phyloP scores from a whole-genome alignment of 1,140 invertebrate species.

The Listronotus bonariensis region DNA sequence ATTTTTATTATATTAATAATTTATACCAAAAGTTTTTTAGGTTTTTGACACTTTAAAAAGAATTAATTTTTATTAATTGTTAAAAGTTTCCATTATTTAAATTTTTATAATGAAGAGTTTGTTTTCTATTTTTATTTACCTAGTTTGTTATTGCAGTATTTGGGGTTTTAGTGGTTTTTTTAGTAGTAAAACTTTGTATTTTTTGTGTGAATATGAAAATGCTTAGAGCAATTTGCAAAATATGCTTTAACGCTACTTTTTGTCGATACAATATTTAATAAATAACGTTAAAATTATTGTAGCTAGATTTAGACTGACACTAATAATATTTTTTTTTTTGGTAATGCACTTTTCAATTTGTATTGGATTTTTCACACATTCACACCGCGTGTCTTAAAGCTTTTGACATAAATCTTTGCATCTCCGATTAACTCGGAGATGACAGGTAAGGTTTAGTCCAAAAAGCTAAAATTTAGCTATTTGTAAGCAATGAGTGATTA shows the following conservation, averaged over 20 bases:
- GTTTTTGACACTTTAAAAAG: no score
- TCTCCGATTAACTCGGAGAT: constrained; percentile 10
- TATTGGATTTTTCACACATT: constrained; percentile 35
- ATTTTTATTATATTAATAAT: constrained; percentile 7
- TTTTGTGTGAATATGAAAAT: constrained; percentile 2
- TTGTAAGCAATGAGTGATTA: constrained; percentile 34
- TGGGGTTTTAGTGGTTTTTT: constrained; percentile 6
- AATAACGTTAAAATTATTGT: background rate
- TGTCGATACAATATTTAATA: no score
- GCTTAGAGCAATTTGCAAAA: no score
- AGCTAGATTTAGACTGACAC: background rate
- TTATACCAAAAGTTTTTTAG: constrained; percentile 2
- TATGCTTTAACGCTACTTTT: no score
- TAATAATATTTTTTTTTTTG: constrained; percentile 16
- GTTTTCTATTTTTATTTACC: constrained; percentile 3
- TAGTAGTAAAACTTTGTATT: background rate
- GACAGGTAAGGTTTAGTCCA: constrained; percentile 23
- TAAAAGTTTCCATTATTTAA: background rate
- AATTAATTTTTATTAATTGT: no score
- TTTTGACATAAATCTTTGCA: constrained; percentile 28
- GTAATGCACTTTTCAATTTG: constrained; percentile 27
- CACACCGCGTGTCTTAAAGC: constrained; percentile 40
- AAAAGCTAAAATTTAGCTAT: constrained; percentile 30
- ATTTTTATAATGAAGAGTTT: constrained; percentile 1
- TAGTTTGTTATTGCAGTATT: constrained; percentile 8